Evolutionary conservation across 2,888 invertebrate species (phyloP), one percentile per base, ranked within the genome.

Genomic region (Cryptophagus acutangulus): DNA sequence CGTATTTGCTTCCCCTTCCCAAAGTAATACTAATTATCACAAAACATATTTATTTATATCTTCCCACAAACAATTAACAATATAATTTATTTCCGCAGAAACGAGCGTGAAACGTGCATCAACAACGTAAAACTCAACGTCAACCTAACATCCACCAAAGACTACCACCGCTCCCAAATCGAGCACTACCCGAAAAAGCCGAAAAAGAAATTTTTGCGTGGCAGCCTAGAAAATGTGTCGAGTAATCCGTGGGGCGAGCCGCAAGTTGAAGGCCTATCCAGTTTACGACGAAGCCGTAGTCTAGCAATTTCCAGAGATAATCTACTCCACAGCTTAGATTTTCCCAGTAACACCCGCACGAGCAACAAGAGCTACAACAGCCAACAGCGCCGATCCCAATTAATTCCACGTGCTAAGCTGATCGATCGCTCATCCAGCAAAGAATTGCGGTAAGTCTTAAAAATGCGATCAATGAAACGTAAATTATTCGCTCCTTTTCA

Each of bases 391-490:
- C 74, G 85, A 56, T 82, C 83, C 36, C 87, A 87, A 69, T 74
- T 87, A 41, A 87, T 87, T 69, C 87, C 87, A 43, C 76, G 87
- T 57, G 86, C 86, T 36, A 84, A 83, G 63, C 74, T 87, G 49
- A 84, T 85, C 59, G 84, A 85, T 69, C 81, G 82, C 57, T 80
- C 80, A 64, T 78, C 82, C 29, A 48, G 47, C 14, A 53, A 45
- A 72, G 53, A 48, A 20, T 28, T 33, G 35, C n/a, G n/a, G n/a
- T n/a, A 6, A 17, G 33, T 16, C 17, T 17, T 8, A 13, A 17
- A 14, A 9, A 17, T 33, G 16, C 14, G 15, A 5, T 10, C 15
- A 20, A 4, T 5, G 5, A 5, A 31, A 31, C 15, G 3, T 12
- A 9, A 9, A 15, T 31, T 12, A 14, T 31, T 31, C 15, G 4